Conservation (phyloP, 2,888 invertebrate genomes). For the Choreutis nemorana region DNA sequence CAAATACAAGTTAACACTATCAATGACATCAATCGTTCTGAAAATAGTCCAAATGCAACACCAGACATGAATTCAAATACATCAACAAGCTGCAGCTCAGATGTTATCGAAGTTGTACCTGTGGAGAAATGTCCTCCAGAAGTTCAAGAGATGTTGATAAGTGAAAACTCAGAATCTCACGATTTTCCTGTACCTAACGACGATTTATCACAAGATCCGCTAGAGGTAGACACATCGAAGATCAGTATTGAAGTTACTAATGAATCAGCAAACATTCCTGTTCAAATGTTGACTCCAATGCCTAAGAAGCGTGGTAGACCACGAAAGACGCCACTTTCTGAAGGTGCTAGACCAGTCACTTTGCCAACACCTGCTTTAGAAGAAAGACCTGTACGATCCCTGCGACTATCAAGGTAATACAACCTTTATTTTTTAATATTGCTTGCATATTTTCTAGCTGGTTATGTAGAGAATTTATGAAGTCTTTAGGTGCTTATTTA, state of each 20-base stretch:
- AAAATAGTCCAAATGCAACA: constrained; percentile 27
- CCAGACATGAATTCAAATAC: constrained; percentile 40
- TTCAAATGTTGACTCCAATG: constrained; percentile 37
- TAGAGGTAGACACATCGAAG: constrained; percentile 38
- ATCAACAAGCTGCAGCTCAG: constrained; percentile 42
- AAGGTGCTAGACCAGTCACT: constrained; percentile 29
- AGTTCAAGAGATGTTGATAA: constrained; percentile 49
- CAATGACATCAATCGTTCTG: constrained; percentile 33
- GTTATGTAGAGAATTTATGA: too few species aligned
- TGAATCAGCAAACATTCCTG: constrained; percentile 23
- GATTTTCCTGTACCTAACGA: constrained; percentile 37
- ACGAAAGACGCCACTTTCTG: constrained; percentile 45
- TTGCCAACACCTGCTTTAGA: constrained; percentile 48
- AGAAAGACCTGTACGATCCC: constrained; percentile 53
- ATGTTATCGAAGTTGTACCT: constrained; percentile 29
- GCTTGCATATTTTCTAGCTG: constrained; percentile 2
- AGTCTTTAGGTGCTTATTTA: too few species aligned
- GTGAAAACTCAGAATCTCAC: constrained; percentile 51
- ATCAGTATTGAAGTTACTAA: constrained; percentile 15
- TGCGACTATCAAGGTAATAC: constrained; percentile 49
- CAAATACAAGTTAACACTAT: constrained; percentile 40
- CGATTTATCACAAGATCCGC: constrained; percentile 51
- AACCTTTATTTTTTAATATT: constrained; percentile 2
- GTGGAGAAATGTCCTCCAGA: constrained; percentile 35
- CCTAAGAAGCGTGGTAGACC: constrained; percentile 58